Evolutionary conservation across 2,797 vertebrate species (phyloP), one percentile per base, ranked within the genome.

Genomic region (Hydrophis major): DNA sequence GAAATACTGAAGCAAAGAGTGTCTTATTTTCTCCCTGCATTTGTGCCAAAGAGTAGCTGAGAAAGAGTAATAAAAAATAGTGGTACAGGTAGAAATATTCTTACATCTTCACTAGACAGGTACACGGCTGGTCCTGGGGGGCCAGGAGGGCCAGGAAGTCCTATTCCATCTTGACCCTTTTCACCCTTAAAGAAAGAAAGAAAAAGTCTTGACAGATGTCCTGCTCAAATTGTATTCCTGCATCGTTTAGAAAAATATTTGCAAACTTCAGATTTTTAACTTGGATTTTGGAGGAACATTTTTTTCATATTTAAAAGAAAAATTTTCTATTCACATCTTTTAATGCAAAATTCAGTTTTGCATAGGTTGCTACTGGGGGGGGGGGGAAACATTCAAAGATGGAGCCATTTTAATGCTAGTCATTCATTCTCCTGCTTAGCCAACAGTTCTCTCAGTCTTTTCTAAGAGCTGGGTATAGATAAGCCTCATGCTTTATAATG

Each of bases 71-170:
- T 47, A 90, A 78, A 27, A 83, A 83, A n/a, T 6, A 57, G 6
- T 20, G 20, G 22, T 22, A 50, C n/a, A 86, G 16, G 27, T 10
- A 88, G 16, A 91, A 42, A 28, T 63, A 55, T 90, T 78, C 94
- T 96, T 96, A 97, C 97, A 0, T 97, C 96, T 89, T 96, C 95
- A 8, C 97, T 96, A 0, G 98, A 94, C 20, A 97, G 83, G 94
- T 98, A 96, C 93, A 98, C 88, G 3, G 98, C 96, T 93, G 98
- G 97, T 69, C 99, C 99, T 0, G 99, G 99, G 10, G 98, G 98
- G n/a, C 99, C 99, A 0, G 99, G 99, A 8, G 97, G 98, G 5
- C 99, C 99, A 0, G 97, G 98, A 18, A 97, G 93, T 53, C 98
- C 98, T 0, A 95, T 95, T 42, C 99, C 99, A 14, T 99, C 98